phyloP scores from a whole-genome alignment of 2,888 invertebrate species.

The Carcina quercana region DNA sequence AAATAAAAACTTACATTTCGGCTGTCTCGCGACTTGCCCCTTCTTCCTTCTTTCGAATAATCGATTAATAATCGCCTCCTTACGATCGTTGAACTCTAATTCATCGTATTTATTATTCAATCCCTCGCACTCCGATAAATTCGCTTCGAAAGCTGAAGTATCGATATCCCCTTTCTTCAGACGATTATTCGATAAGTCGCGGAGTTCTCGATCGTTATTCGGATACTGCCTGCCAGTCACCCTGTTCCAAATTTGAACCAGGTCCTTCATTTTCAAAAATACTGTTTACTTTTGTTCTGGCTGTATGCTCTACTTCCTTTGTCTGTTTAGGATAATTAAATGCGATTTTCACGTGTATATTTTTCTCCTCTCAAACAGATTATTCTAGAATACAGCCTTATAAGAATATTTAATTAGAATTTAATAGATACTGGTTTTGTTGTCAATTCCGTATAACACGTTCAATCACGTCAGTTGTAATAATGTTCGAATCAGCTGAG shows the following conservation, averaged over 20 bases:
- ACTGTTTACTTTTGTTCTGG: no score
- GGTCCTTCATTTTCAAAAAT: slow-evolving; percentile 74
- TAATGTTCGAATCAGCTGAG: slow-evolving; percentile 8
- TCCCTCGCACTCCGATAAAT: slow-evolving; percentile 53
- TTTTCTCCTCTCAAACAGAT: no score
- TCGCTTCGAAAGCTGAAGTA: slow-evolving; percentile 39
- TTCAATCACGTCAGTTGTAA: no score
- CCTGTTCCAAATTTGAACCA: slow-evolving; percentile 74
- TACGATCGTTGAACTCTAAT: slow-evolving; percentile 44
- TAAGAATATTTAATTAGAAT: slow-evolving; percentile 25
- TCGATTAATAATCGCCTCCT: slow-evolving; percentile 55
- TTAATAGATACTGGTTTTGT: slow-evolving; percentile 22
- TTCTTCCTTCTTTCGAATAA: slow-evolving; percentile 48
- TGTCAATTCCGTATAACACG: slow-evolving; percentile 13
- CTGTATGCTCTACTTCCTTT: no score
- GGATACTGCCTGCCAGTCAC: slow-evolving; percentile 72
- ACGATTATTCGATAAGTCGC: slow-evolving; percentile 44
- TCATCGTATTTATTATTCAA: slow-evolving; percentile 53
- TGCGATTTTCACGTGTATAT: no score
- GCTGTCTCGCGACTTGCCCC: slow-evolving; percentile 46
- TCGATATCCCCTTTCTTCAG: slow-evolving; percentile 43
- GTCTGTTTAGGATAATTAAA: no score
- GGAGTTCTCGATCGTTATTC: slow-evolving; percentile 50
- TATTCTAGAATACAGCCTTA: no score
- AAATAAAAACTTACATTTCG: slow-evolving; percentile 54